Evolutionary conservation across 2,888 invertebrate species (phyloP).

Genomic region (Frankliniella fusca): DNA sequence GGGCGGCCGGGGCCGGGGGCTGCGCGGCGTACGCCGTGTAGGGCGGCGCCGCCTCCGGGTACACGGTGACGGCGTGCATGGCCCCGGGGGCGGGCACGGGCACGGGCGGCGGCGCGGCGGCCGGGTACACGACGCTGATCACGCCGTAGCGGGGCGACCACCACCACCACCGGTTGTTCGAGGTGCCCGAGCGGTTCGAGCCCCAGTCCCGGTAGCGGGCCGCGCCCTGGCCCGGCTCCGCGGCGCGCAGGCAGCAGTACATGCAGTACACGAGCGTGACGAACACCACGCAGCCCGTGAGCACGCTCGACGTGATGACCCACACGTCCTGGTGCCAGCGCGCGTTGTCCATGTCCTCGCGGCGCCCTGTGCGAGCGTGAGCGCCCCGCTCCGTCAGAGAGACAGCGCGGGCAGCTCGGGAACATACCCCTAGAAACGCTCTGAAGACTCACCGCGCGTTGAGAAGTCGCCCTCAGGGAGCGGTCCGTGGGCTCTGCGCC

Average conservation of each 20-base stretch:
- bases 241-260: not conserved
- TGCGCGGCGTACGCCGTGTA: not conserved
- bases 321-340: not conserved
- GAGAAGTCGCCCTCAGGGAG: no score
- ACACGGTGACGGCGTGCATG: not conserved
- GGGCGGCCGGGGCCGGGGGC: not conserved
- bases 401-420: no score
- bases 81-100: not conserved
- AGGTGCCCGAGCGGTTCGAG: not conserved
- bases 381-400: no score
- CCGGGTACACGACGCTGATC: not conserved
- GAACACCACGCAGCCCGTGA: not conserved
- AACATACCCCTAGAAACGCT: no score
- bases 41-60: not conserved
- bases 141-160: constrained; percentile 16
- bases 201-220: not conserved
- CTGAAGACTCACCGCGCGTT: no score
- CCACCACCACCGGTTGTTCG: not conserved
- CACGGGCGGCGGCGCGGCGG: not conserved
- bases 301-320: not conserved
- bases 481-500: no score
- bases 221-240: not conserved
- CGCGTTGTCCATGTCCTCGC: not conserved
- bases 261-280: not conserved
- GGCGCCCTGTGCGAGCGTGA: not conserved